Evolutionary conservation across 2,113 vertebrate genomes (phyloP).

Genomic region (Dryoscopus gambensis): DNA sequence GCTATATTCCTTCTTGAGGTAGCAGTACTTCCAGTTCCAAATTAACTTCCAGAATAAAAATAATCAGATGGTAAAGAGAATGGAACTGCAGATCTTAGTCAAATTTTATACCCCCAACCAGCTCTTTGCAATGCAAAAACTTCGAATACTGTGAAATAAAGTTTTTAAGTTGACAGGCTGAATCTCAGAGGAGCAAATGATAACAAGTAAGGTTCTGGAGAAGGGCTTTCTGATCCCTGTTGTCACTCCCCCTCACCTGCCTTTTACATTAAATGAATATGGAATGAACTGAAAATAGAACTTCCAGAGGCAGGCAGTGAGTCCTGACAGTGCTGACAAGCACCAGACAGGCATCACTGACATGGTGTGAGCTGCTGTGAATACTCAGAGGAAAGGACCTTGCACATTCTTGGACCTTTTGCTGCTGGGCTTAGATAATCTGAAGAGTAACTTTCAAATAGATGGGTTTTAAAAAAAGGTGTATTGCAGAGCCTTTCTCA

Average conservation of each 20-base stretch:
- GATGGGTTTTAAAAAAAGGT: neutral
- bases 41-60: neutral
- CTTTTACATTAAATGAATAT: slow-evolving; percentile 1
- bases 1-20: neutral
- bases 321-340: slow-evolving; percentile 11
- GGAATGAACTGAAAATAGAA: slow-evolving; percentile 14
- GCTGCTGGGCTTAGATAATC: neutral
- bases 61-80: neutral
- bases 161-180: neutral
- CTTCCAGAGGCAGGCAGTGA: neutral
- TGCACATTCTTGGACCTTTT: neutral
- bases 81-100: neutral
- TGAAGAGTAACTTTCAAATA: neutral
- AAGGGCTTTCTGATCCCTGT: neutral
- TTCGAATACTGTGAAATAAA: neutral
- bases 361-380: neutral
- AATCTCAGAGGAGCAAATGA: neutral
- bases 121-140: neutral
- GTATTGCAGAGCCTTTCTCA: neutral
- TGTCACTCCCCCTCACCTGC: neutral
- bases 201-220: neutral
- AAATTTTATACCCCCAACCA: neutral
- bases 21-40: neutral
- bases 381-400: neutral
- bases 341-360: neutral